Evolutionary conservation across 2,888 invertebrate species (phyloP).

Genomic region (Drosophila affinis): DNA sequence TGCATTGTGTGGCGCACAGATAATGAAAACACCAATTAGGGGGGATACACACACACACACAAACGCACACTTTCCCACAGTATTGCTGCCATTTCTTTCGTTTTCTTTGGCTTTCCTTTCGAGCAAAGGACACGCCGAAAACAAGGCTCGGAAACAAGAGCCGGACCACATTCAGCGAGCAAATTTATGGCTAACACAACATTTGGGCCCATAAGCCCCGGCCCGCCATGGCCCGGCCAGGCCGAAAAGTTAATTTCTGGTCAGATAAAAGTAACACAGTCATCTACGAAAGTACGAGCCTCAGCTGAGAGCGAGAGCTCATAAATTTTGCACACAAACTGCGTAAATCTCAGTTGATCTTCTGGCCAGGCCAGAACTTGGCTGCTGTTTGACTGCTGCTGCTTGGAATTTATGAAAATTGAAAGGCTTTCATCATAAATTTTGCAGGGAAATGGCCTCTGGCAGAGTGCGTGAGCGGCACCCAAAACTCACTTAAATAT

Average conservation of each 20-base stretch:
- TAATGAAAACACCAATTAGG: constrained; percentile 42
- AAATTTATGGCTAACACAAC: constrained; percentile 44
- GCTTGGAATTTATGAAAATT: constrained; percentile 55
- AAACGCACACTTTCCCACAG: constrained; percentile 21
- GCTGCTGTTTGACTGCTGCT: neutral
- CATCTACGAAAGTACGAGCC: constrained; percentile 39
- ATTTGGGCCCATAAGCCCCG: constrained; percentile 6
- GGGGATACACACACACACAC: neutral
- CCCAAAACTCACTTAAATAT: constrained; percentile 56
- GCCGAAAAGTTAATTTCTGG: constrained; percentile 54
- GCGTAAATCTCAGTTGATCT: constrained; percentile 58
- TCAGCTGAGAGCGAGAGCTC: constrained; percentile 41
- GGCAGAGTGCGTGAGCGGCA: constrained; percentile 35
- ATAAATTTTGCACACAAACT: constrained; percentile 60
- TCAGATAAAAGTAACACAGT: constrained; percentile 57
- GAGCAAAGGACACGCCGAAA: neutral
- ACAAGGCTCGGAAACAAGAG: constrained; percentile 1
- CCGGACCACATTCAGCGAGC: constrained; percentile 34
- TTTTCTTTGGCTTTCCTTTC: constrained; percentile 15
- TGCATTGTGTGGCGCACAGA: constrained; percentile 25
- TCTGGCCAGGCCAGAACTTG: constrained; percentile 26
- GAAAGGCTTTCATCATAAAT: constrained; percentile 63
- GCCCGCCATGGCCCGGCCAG: neutral
- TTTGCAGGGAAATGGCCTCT: constrained; percentile 49
- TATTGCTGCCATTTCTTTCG: constrained; percentile 24